A percentile compares a stretch with the other conserved stretches of the same genome.
Conservation (phyloP, 2,113 vertebrate genomes). For the Pluvialis apricaria region DNA sequence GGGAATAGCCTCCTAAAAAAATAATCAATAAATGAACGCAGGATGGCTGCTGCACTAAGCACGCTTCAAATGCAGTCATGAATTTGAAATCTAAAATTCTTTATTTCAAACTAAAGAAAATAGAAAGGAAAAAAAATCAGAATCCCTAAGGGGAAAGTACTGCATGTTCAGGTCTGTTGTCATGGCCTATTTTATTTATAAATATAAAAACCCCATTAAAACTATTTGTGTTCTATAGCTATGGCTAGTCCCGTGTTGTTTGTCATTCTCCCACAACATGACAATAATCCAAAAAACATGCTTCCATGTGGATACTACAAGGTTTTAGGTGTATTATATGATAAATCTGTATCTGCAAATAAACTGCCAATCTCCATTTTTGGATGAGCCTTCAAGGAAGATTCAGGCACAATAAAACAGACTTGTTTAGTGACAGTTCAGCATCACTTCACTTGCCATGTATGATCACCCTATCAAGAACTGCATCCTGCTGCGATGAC, state of each 20-base stretch:
- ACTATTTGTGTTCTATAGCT: not conserved
- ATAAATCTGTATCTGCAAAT: not conserved
- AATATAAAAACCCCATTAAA: not conserved
- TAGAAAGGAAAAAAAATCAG: not conserved
- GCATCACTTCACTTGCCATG: conserved; percentile 19
- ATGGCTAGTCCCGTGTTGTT: not conserved
- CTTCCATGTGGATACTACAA: not conserved
- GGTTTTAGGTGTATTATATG: not conserved
- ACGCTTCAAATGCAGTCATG: not conserved
- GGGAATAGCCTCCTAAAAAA: not conserved
- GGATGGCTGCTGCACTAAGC: not conserved
- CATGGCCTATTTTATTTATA: not conserved
- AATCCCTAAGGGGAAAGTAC: not conserved
- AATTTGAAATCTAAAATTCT: not conserved
- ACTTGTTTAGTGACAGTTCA: conserved; percentile 16
- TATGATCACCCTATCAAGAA: conserved; percentile 17
- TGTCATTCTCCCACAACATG: not conserved
- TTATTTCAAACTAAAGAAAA: not conserved
- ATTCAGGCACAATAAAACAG: not conserved
- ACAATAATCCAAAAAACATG: not conserved
- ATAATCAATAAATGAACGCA: not conserved
- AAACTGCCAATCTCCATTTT: not conserved
- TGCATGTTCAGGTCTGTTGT: not conserved
- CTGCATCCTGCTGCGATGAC: conserved; percentile 10
- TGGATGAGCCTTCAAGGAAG: not conserved